Evolutionary conservation across 2,888 invertebrate species (phyloP).

Genomic region (Orthosia incerta): DNA sequence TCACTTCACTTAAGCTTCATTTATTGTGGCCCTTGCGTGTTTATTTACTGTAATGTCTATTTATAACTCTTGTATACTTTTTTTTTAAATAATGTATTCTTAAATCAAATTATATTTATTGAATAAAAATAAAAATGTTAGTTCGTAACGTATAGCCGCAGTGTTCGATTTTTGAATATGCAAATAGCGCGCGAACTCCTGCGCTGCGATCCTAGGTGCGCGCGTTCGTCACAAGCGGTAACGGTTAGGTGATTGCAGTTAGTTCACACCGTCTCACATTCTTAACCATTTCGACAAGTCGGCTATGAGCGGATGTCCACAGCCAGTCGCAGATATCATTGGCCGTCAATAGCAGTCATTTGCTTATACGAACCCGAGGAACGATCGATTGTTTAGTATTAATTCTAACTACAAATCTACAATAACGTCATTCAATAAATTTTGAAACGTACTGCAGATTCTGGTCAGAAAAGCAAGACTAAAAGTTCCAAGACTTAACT

Average conservation of each 20-base stretch:
- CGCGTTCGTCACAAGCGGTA: slow-evolving; percentile 83
- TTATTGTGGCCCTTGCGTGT: slow-evolving; percentile 45
- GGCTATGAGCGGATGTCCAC: slow-evolving; percentile 80
- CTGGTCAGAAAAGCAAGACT: slow-evolving; percentile 5
- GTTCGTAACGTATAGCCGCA: slow-evolving; percentile 34
- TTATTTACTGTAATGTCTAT: slow-evolving; percentile 29
- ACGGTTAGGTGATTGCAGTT: slow-evolving; percentile 84
- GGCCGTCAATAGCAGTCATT: slow-evolving; percentile 69
- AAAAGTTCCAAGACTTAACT: slow-evolving; percentile 12
- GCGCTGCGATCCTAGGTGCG: slow-evolving; percentile 72
- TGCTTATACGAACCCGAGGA: slow-evolving; percentile 61
- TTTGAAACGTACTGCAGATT: slow-evolving; percentile 44
- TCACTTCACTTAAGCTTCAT: slow-evolving; percentile 75
- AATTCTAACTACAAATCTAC: slow-evolving; percentile 27
- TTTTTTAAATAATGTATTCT: slow-evolving; percentile 7
- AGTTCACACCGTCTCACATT: slow-evolving; percentile 81
- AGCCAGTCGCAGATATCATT: slow-evolving; percentile 69
- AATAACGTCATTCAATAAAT: slow-evolving; percentile 49
- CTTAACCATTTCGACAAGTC: slow-evolving; percentile 86
- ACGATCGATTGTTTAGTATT: slow-evolving; percentile 70
- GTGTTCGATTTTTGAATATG: slow-evolving; percentile 69
- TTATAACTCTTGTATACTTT: slow-evolving; percentile 20
- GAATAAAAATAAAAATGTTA: slow-evolving; percentile 23
- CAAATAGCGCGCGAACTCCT: slow-evolving; percentile 71
- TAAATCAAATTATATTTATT: slow-evolving; percentile 6